A percentile compares a stretch with the other conserved stretches of the same genome.
Conservation (phyloP, 1,140 invertebrate species). For the Nylanderia fulva region DNA sequence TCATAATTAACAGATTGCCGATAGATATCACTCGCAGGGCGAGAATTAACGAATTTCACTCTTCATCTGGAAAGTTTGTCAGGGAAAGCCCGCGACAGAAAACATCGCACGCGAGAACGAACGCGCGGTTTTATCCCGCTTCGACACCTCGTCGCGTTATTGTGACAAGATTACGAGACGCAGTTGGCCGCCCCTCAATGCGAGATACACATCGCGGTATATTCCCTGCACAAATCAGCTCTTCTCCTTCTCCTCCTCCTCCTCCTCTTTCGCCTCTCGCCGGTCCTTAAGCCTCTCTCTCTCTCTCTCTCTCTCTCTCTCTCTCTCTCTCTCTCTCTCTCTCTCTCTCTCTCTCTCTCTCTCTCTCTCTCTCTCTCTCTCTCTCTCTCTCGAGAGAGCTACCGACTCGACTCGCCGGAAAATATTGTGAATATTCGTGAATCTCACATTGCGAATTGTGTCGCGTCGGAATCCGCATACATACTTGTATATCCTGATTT, state of each 20-base stretch:
- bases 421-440: slow-evolving; percentile 23
- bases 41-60: slow-evolving; percentile 60
- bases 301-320: too few species aligned
- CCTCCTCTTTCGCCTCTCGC: background rate
- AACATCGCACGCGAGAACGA: slow-evolving; percentile 71
- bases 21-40: background rate
- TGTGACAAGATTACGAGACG: slow-evolving; percentile 85
- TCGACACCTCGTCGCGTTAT: slow-evolving; percentile 84
- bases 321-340: too few species aligned
- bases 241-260: slow-evolving; percentile 29
- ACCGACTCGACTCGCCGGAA: slow-evolving; percentile 42
- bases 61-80: slow-evolving; percentile 59
- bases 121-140: slow-evolving; percentile 82
- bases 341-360: too few species aligned
- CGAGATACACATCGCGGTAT: slow-evolving; percentile 78
- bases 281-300: slow-evolving; percentile 65
- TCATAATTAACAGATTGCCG: background rate
- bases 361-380: too few species aligned
- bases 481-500: background rate
- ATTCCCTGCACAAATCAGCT: slow-evolving; percentile 74
- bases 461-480: slow-evolving; percentile 8
- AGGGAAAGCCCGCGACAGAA: slow-evolving; percentile 72
- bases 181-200: slow-evolving; percentile 85
- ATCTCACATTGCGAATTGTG: slow-evolving; percentile 1
- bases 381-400: background rate